Conservation (phyloP, 2,113 vertebrate species). For the Eubucco bourcierii region DNA sequence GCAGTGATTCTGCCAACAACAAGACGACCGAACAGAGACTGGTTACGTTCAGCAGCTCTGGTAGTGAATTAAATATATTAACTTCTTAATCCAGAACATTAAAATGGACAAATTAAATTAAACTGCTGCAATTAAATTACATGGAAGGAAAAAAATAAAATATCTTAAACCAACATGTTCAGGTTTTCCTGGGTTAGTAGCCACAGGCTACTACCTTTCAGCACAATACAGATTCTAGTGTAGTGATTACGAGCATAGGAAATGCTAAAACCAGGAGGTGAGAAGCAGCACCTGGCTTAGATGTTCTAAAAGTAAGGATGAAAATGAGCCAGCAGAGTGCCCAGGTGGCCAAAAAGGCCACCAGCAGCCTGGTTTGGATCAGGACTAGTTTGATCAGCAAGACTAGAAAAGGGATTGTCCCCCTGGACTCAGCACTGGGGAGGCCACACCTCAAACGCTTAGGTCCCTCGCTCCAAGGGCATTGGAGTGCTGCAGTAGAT, state of each 20-base stretch:
- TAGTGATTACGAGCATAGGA: not conserved
- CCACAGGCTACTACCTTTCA: not conserved
- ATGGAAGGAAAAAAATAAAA: not conserved
- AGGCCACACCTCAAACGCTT: no score
- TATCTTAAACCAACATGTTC: not conserved
- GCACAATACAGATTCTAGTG: not conserved
- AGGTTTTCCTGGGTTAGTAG: not conserved
- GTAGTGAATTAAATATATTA: not conserved
- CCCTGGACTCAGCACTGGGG: no score
- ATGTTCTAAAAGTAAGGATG: not conserved
- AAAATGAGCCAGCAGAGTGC: no score
- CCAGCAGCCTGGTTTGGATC: no score
- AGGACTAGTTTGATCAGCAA: no score
- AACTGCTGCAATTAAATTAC: not conserved
- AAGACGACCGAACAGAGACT: not conserved
- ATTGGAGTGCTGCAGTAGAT: no score
- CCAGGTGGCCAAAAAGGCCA: no score
- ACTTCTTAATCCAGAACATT: not conserved
- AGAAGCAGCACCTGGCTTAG: not conserved
- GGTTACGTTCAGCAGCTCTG: rapidly evolving
- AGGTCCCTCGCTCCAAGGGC: no score
- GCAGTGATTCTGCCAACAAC: not conserved
- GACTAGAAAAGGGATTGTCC: no score
- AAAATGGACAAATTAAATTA: not conserved
- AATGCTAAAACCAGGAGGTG: not conserved